These are phyloP conservation scores for Accipiter virgatus DNA, from an alignment of 2,113 vertebrate genomes.

Conservation along the genomic window DNA sequence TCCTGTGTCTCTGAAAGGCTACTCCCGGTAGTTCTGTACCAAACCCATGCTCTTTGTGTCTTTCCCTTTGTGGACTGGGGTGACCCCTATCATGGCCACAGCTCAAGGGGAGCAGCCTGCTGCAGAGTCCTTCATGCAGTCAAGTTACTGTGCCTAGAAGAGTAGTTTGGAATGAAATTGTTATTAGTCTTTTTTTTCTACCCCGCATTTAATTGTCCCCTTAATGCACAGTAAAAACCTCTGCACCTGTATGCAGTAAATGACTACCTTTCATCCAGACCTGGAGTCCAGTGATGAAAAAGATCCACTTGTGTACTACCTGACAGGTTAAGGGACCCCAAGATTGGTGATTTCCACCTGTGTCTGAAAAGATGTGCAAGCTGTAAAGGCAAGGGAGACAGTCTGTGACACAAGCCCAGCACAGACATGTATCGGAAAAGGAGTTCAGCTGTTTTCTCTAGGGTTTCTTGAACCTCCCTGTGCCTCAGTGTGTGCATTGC, in stretches of 20 bases:
- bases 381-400: background rate
- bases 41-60: accelerated
- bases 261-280: background rate
- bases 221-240: constrained; percentile 13
- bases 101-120: background rate
- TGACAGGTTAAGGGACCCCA: background rate
- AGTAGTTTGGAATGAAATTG: background rate
- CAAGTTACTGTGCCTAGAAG: background rate
- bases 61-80: background rate
- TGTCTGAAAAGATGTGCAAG: background rate
- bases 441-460: background rate
- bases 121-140: background rate
- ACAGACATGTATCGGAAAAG: background rate
- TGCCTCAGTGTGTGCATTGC: background rate
- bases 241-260: background rate
- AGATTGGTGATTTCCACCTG: background rate
- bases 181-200: background rate
- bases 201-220: background rate
- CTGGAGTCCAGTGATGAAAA: background rate
- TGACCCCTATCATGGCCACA: accelerated
- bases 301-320: background rate
- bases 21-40: background rate
- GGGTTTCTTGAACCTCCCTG: background rate
- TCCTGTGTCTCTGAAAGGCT: background rate
- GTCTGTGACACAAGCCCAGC: background rate